phyloP scores from a whole-genome alignment of 1,140 invertebrate species.

The Drosophila albomicans region DNA sequence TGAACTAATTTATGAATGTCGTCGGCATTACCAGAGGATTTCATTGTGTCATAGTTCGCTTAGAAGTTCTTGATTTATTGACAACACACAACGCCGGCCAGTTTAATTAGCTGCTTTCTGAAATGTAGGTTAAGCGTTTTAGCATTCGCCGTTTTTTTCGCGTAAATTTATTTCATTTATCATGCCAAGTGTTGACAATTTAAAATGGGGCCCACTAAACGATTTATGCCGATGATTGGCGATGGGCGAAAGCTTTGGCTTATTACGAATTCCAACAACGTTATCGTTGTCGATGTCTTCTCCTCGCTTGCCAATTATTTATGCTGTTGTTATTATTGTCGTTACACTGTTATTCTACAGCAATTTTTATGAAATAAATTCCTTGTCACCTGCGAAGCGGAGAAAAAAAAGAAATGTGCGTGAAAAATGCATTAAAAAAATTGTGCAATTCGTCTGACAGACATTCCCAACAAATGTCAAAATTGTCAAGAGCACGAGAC shows the following conservation, averaged over 20 bases:
- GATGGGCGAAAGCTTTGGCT: conserved; percentile 18
- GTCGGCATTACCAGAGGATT: conserved; percentile 14
- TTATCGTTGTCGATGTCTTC: not conserved
- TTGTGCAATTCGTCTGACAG: conserved; percentile 31
- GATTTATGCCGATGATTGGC: conserved; percentile 40
- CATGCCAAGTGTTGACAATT: conserved; percentile 49
- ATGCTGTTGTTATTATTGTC: conserved; percentile 10
- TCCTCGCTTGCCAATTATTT: conserved; percentile 7
- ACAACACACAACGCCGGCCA: not conserved
- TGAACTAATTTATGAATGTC: conserved; percentile 48
- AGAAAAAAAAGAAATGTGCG: not conserved
- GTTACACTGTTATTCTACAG: conserved; percentile 1
- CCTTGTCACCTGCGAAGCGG: conserved; percentile 41
- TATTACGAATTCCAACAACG: conserved; percentile 28
- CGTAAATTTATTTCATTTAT: conserved; percentile 31
- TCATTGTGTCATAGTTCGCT: conserved; percentile 16
- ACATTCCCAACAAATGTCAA: conserved; percentile 58
- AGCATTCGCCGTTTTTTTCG: conserved; percentile 23
- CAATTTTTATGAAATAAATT: conserved; percentile 54
- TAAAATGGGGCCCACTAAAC: conserved; percentile 50
- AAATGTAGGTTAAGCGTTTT: conserved; percentile 67
- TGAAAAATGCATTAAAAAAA: conserved; percentile 44
- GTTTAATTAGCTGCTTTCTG: conserved; percentile 36
- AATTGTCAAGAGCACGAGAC: conserved; percentile 52
- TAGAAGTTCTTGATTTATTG: conserved; percentile 45